Evolutionary conservation across 2,797 vertebrate genomes (phyloP).

Genomic region (Rhinophrynus dorsalis): DNA sequence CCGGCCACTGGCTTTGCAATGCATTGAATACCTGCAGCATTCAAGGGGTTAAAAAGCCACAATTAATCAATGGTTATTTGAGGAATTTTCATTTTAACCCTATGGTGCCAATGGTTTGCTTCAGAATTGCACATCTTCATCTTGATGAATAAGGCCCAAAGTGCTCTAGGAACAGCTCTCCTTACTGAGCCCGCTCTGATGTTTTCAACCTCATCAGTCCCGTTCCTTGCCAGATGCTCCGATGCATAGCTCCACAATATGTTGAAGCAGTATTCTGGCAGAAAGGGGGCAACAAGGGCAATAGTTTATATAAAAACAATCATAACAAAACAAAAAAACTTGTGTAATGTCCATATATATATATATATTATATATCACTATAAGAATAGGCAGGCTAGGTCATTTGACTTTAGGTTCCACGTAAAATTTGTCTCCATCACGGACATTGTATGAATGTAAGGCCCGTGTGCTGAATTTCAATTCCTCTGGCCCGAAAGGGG

Average conservation of each 20-base stretch:
- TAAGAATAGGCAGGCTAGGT: slow-evolving; percentile 52
- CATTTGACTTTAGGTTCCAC: slow-evolving; percentile 83
- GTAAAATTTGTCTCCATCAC: slow-evolving; percentile 91
- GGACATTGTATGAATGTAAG: slow-evolving; percentile 90
- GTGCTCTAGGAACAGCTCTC: not conserved
- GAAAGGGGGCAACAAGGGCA: slow-evolving; percentile 42
- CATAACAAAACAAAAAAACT: slow-evolving; percentile 56
- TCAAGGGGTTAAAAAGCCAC: too few relatives aligned
- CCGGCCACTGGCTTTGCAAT: too few relatives aligned
- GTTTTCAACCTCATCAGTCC: not conserved
- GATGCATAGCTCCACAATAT: slow-evolving; percentile 24
- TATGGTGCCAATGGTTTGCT: too few relatives aligned
- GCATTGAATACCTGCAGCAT: too few relatives aligned
- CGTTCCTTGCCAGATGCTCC: not conserved
- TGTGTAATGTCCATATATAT: slow-evolving; percentile 51
- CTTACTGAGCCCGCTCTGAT: not conserved
- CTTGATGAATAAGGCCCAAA: slow-evolving; percentile 43
- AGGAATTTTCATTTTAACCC: too few relatives aligned
- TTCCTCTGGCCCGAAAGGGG: slow-evolving; percentile 87
- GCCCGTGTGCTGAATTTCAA: slow-evolving; percentile 86
- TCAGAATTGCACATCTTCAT: not conserved
- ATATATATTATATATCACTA: slow-evolving; percentile 26
- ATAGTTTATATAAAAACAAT: slow-evolving; percentile 55
- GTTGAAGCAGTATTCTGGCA: not conserved
- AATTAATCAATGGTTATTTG: too few relatives aligned